Percentiles rank a stretch among this genome's conserved stretches.
phyloP scores from a whole-genome alignment of 2,797 vertebrate genomes.

The Pagetopsis macropterus region DNA sequence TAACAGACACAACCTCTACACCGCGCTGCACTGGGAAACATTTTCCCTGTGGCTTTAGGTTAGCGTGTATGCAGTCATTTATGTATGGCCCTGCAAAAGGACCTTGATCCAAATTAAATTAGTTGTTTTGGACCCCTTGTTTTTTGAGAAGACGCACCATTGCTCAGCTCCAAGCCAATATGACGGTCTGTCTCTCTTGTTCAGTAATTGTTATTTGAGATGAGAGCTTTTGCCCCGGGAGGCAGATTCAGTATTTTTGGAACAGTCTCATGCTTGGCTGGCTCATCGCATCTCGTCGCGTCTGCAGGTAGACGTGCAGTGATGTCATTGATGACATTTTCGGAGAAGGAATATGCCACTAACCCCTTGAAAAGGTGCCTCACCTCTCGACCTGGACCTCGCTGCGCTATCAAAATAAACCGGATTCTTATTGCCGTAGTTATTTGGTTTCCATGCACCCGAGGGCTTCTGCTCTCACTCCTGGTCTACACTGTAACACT shows the following conservation, averaged over 20 bases:
- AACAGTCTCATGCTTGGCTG: constrained; percentile 49
- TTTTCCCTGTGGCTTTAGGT: constrained; percentile 37
- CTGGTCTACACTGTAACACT: background rate
- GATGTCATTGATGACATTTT: constrained; percentile 73
- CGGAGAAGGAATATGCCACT: background rate
- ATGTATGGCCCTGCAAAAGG: constrained; percentile 30
- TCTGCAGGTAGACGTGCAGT: constrained; percentile 60
- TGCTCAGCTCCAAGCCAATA: constrained; percentile 61
- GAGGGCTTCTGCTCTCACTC: constrained; percentile 9
- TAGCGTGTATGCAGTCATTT: constrained; percentile 15
- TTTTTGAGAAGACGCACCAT: constrained; percentile 40
- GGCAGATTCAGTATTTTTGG: constrained; percentile 68
- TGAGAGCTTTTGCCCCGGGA: constrained; percentile 57
- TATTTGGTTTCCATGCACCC: constrained; percentile 17
- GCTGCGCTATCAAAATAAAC: constrained; percentile 33
- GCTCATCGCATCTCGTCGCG: constrained; percentile 50
- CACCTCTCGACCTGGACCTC: constrained; percentile 50
- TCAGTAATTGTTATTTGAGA: constrained; percentile 76
- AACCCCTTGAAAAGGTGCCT: constrained; percentile 29
- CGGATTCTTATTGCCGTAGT: constrained; percentile 10
- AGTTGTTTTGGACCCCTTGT: constrained; percentile 53
- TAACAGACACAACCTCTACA: constrained; percentile 19
- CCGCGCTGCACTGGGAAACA: constrained; percentile 11
- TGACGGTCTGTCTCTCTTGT: constrained; percentile 76
- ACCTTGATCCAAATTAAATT: constrained; percentile 70